A percentile compares a stretch with the other conserved stretches of the same genome.
phyloP scores from a whole-genome alignment of 2,797 vertebrate species.

The Chloroceryle amazona region DNA sequence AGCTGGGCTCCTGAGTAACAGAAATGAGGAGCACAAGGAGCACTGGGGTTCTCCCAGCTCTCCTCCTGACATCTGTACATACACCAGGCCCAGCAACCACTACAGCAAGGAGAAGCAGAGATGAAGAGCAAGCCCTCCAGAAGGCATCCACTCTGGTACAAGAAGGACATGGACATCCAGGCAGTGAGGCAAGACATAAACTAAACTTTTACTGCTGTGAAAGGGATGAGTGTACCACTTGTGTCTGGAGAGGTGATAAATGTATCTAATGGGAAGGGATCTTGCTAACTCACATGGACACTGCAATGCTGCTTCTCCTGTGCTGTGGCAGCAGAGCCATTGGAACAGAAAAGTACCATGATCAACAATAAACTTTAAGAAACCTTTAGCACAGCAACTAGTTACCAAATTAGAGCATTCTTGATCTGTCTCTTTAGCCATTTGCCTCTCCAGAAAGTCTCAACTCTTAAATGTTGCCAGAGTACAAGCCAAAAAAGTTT shows the following conservation, averaged over 20 bases:
- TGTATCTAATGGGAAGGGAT: neutral
- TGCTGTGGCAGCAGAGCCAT: rapidly evolving
- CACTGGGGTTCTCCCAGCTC: neutral
- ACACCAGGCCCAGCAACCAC: neutral
- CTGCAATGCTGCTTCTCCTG: neutral
- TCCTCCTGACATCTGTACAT: rapidly evolving
- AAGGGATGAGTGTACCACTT: neutral
- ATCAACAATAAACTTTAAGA: neutral
- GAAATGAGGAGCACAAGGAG: neutral
- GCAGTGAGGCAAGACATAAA: neutral
- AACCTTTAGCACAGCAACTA: neutral
- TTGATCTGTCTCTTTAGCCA: neutral
- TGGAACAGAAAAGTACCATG: neutral
- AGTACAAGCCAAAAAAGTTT: neutral
- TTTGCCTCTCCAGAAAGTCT: neutral
- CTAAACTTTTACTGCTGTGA: neutral
- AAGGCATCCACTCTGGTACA: neutral
- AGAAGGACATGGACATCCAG: neutral
- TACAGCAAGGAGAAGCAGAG: neutral
- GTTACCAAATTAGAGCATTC: neutral
- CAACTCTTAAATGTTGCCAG: neutral
- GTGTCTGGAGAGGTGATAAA: neutral
- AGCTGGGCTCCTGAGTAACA: neutral
- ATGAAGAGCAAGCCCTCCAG: neutral
- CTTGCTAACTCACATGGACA: too few species aligned